phyloP scores from a whole-genome alignment of 1,140 invertebrate genomes.

The Drosophila teissieri region DNA sequence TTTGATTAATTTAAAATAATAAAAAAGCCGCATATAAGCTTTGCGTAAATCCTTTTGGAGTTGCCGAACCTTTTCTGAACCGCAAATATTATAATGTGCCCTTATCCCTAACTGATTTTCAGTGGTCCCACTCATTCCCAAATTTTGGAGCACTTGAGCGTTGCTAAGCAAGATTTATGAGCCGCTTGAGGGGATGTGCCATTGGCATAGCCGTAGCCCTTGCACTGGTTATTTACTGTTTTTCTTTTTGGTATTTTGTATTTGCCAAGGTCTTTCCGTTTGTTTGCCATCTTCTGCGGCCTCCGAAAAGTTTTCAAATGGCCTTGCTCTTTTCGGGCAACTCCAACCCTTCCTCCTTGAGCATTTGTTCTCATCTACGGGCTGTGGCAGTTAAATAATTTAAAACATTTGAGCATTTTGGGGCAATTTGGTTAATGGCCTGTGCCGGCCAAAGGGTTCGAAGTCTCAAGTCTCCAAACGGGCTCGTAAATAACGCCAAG shows the following conservation, averaged over 20 bases:
- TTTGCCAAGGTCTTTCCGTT: conserved; percentile 64
- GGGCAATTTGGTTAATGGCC: conserved; percentile 80
- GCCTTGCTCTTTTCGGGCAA: conserved; percentile 38
- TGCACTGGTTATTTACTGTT: conserved; percentile 51
- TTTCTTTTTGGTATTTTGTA: conserved; percentile 11
- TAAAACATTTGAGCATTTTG: conserved; percentile 71
- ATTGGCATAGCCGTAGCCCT: conserved; percentile 44
- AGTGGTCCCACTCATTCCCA: neutral
- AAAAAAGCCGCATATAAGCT: conserved; percentile 70
- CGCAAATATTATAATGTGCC: conserved; percentile 60
- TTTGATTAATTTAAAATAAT: conserved; percentile 71
- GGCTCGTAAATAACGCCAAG: conserved; percentile 64
- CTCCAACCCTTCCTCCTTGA: neutral
- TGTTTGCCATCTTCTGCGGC: conserved; percentile 55
- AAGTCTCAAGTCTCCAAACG: conserved; percentile 21
- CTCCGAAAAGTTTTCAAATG: conserved; percentile 41
- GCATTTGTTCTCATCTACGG: conserved; percentile 24
- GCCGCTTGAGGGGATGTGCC: conserved; percentile 50
- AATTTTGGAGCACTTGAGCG: conserved; percentile 59
- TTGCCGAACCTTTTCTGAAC: conserved; percentile 50
- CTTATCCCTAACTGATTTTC: conserved; percentile 11
- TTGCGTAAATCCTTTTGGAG: conserved; percentile 25
- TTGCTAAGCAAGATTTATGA: conserved; percentile 79
- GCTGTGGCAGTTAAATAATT: conserved; percentile 72
- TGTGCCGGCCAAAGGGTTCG: conserved; percentile 63